A percentile compares a stretch with the other conserved stretches of the same genome.
phyloP scores from a whole-genome alignment of 1,140 invertebrate genomes.

The Lycorma delicatula region DNA sequence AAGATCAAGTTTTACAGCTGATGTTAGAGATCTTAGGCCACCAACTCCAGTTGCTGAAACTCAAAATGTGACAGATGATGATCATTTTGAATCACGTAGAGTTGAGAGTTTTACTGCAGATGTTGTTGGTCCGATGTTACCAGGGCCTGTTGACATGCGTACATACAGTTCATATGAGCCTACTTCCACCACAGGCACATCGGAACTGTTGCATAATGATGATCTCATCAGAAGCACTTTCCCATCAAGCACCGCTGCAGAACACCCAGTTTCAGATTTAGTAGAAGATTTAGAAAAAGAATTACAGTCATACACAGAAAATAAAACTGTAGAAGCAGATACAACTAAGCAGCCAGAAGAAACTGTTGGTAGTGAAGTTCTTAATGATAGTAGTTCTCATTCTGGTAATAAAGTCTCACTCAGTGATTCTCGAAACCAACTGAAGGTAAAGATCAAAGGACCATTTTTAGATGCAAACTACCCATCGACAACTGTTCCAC shows the following conservation, averaged over 20 bases:
- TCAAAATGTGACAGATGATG: constrained; percentile 24
- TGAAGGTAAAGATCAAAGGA: constrained; percentile 86
- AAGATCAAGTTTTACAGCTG: constrained; percentile 33
- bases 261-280: constrained; percentile 54
- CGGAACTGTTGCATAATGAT: constrained; percentile 48
- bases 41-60: constrained; percentile 27
- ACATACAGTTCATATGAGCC: constrained; percentile 54
- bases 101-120: constrained; percentile 41
- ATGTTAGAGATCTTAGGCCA: constrained; percentile 26
- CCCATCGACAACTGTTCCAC: constrained; percentile 41
- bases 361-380: constrained; percentile 34
- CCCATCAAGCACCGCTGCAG: constrained; percentile 47
- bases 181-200: constrained; percentile 37
- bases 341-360: constrained; percentile 25
- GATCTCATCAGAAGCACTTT: constrained; percentile 57
- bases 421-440: constrained; percentile 66
- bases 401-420: constrained; percentile 42
- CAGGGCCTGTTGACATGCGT: constrained; percentile 78
- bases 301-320: constrained; percentile 49
- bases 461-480: constrained; percentile 73
- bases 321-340: constrained; percentile 7
- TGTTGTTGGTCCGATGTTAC: constrained; percentile 59
- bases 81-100: background rate
- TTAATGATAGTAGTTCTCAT: background rate
- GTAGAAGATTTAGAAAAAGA: constrained; percentile 74